These are phyloP conservation scores for Amblyjoppa proteus DNA, from an alignment of 2,888 invertebrate genomes.

Conservation along the genomic window DNA sequence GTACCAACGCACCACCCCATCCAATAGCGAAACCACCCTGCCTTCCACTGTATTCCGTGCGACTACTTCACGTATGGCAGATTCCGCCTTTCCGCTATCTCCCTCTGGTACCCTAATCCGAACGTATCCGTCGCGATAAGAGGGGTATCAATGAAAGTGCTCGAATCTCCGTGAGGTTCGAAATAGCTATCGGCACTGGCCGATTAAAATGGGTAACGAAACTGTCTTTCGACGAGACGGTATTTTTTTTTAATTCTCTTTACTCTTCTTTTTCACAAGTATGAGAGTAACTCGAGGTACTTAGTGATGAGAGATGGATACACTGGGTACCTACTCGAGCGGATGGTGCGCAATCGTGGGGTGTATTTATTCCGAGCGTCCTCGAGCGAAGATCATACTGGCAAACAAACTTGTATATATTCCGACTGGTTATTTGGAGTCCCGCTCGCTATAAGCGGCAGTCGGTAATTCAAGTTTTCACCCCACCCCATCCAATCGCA, in stretches of 20 bases:
- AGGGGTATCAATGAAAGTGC: background rate
- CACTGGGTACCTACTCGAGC: background rate
- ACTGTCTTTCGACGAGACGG: too few relatives aligned
- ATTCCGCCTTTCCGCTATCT: background rate
- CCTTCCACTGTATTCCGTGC: background rate
- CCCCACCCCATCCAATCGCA: constrained; percentile 16
- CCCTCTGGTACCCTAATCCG: background rate
- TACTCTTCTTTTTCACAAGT: background rate
- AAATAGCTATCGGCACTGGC: background rate
- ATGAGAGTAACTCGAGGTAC: background rate
- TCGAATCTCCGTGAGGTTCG: background rate
- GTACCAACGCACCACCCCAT: constrained; percentile 24
- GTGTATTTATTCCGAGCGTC: background rate
- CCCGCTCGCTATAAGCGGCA: background rate
- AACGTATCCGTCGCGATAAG: background rate
- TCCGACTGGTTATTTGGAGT: background rate
- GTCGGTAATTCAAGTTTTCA: background rate
- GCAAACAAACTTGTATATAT: background rate
- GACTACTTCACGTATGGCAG: background rate
- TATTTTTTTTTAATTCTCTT: background rate
- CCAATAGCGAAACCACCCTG: background rate
- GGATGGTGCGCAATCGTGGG: background rate
- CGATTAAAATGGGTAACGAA: background rate
- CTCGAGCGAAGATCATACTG: background rate
- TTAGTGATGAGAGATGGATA: background rate